phyloP scores from a whole-genome alignment of 2,888 invertebrate species.

The Xylophagus ater region DNA sequence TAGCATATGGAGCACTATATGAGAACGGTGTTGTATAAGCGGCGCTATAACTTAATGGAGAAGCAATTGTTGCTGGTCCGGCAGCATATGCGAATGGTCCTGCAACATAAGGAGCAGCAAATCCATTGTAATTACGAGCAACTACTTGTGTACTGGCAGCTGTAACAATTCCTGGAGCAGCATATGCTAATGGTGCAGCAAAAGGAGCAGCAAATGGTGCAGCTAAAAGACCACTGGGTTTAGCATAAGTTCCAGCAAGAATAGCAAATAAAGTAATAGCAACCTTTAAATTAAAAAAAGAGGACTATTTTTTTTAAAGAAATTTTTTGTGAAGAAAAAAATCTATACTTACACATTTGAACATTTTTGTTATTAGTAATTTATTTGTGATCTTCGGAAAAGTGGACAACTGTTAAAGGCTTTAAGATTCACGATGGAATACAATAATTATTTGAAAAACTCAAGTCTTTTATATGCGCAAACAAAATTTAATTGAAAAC shows the following conservation, averaged over 20 bases:
- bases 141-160: slow-evolving; percentile 10
- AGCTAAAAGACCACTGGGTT: slow-evolving; percentile 12
- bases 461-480: too few relatives aligned
- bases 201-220: slow-evolving; percentile 15
- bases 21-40: too few relatives aligned
- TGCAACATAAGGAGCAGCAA: slow-evolving; percentile 5
- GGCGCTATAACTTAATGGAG: too few relatives aligned
- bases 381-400: too few relatives aligned
- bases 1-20: too few relatives aligned
- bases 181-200: too few relatives aligned
- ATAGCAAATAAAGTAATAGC: slow-evolving; percentile 1
- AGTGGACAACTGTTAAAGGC: too few relatives aligned
- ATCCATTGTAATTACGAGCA: slow-evolving; percentile 11
- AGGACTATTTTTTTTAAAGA: neutral
- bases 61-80: slow-evolving; percentile 4
- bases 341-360: slow-evolving; percentile 5
- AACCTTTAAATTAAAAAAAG: slow-evolving; percentile 2
- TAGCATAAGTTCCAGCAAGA: slow-evolving; percentile 6
- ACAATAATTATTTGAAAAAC: too few relatives aligned
- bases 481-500: too few relatives aligned
- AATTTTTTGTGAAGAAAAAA: neutral
- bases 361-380: too few relatives aligned
- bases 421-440: too few relatives aligned
- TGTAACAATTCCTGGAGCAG: slow-evolving; percentile 9
- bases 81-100: slow-evolving; percentile 13